A percentile compares a stretch with the other conserved stretches of the same genome.
These are phyloP conservation scores for Cryptomyrus ogoouensis DNA, from an alignment of 2,113 vertebrate species.

Conservation along the genomic window DNA sequence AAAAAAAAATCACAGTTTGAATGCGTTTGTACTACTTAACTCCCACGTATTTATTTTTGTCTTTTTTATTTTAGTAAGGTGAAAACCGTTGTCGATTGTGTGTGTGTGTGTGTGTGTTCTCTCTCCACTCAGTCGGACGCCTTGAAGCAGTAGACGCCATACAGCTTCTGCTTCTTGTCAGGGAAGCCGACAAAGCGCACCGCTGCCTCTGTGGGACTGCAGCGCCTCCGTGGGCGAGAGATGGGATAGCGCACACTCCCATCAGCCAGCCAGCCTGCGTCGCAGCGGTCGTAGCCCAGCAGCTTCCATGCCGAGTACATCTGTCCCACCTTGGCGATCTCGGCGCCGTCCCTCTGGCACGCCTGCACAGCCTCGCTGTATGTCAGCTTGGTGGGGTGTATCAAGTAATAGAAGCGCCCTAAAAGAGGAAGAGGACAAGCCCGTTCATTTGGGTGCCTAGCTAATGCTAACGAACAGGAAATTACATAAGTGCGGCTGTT, in stretches of 20 bases:
- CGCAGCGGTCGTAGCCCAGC: constrained; percentile 87
- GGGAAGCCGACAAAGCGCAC: constrained; percentile 88
- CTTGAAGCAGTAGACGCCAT: constrained; percentile 92
- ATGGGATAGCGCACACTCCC: constrained; percentile 95
- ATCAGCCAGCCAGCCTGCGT: constrained; percentile 88
- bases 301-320: constrained; percentile 94
- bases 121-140: constrained; percentile 65
- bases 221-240: constrained; percentile 75
- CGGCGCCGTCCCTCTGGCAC: constrained; percentile 76
- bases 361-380: constrained; percentile 82
- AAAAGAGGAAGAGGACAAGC: not conserved
- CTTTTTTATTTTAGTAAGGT: constrained; percentile 8
- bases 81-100: constrained; percentile 4
- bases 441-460: not conserved
- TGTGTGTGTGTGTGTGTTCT: constrained; percentile 7
- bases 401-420: constrained; percentile 94
- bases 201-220: constrained; percentile 82
- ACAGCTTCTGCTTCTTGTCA: constrained; percentile 92
- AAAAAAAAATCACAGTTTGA: constrained; percentile 84
- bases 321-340: constrained; percentile 93
- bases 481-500: not conserved
- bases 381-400: constrained; percentile 81
- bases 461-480: not conserved
- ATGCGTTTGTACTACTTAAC: constrained; percentile 59
- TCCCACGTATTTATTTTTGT: constrained; percentile 49